Conservation (phyloP, 30 jellyfish, hydroid and myxozoan genomes). For the Aurelia coerulea region DNA sequence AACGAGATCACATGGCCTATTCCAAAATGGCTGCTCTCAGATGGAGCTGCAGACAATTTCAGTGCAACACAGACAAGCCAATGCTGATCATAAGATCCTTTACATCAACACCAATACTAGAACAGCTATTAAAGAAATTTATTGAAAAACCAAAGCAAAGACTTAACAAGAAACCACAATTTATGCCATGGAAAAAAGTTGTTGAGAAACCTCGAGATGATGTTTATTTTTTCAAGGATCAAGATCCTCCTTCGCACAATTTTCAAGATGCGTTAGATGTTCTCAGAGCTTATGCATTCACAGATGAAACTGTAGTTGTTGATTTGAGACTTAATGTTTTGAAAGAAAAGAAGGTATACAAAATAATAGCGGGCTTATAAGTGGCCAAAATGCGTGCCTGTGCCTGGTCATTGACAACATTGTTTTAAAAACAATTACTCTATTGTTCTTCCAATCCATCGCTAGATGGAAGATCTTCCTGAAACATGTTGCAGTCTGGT, state of each 20-base stretch:
- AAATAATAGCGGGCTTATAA: neutral
- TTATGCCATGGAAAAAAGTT: conserved; percentile 57
- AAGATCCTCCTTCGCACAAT: conserved; percentile 71
- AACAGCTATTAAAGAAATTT: neutral
- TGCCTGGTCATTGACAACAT: no score
- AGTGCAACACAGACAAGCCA: neutral
- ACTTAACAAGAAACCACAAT: conserved; percentile 24
- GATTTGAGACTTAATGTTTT: conserved; percentile 21
- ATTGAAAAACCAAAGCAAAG: conserved; percentile 19
- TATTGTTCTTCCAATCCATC: no score
- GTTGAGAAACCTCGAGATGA: conserved; percentile 76
- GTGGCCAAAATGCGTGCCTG: neutral
- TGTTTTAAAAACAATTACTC: no score
- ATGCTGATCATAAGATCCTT: neutral
- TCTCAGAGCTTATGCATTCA: conserved; percentile 76
- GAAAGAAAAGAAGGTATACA: conserved; percentile 30
- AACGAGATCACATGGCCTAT: conserved; percentile 11
- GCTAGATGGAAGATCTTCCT: no score
- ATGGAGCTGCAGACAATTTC: neutral
- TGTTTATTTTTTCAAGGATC: conserved; percentile 72
- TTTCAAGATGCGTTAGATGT: conserved; percentile 75
- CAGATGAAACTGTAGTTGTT: conserved; percentile 61
- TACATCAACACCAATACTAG: conserved; percentile 15
- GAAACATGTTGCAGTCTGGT: no score
- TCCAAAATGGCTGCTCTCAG: conserved; percentile 38